Percentiles rank a stretch among this genome's conserved stretches.
These are phyloP conservation scores for Eilema caniola DNA, from an alignment of 2,888 invertebrate genomes.

Conservation along the genomic window DNA sequence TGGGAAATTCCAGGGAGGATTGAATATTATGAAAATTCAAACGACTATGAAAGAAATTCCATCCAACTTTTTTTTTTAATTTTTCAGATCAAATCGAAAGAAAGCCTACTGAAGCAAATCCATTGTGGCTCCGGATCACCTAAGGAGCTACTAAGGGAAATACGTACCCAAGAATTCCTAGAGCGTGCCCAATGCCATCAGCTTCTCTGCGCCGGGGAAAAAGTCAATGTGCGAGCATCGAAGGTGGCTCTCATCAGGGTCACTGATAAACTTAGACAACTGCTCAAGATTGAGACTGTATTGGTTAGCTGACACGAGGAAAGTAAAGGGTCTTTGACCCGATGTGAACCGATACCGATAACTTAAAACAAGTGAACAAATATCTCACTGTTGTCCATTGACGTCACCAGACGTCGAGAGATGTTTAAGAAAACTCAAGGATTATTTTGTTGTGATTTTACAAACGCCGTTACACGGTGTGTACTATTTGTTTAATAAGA, in stretches of 20 bases:
- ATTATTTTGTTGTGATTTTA: neutral
- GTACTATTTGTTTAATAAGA: neutral
- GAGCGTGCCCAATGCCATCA: constrained; percentile 94
- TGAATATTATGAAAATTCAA: too few species aligned
- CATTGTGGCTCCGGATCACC: constrained; percentile 88
- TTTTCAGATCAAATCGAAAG: constrained; percentile 92
- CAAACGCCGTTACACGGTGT: neutral
- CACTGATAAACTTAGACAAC: constrained; percentile 93
- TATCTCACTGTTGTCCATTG: neutral
- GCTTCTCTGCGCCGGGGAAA: constrained; percentile 92
- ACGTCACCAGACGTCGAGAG: neutral
- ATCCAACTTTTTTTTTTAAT: neutral
- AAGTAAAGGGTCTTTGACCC: neutral
- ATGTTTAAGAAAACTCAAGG: constrained; percentile 1
- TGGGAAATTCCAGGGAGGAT: too few species aligned
- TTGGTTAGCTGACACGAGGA: constrained; percentile 88
- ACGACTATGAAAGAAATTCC: neutral
- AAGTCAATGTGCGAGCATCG: constrained; percentile 92
- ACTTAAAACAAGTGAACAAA: constrained; percentile 12
- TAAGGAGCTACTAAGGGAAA: constrained; percentile 87
- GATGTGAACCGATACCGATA: neutral
- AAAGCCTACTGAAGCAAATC: constrained; percentile 92
- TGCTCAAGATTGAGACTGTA: constrained; percentile 93
- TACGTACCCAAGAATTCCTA: constrained; percentile 93
- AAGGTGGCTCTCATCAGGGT: constrained; percentile 94